Evolutionary conservation across 2,888 invertebrate genomes (phyloP), one percentile per base, ranked within the genome.

Genomic region (Hemaris fuciformis): DNA sequence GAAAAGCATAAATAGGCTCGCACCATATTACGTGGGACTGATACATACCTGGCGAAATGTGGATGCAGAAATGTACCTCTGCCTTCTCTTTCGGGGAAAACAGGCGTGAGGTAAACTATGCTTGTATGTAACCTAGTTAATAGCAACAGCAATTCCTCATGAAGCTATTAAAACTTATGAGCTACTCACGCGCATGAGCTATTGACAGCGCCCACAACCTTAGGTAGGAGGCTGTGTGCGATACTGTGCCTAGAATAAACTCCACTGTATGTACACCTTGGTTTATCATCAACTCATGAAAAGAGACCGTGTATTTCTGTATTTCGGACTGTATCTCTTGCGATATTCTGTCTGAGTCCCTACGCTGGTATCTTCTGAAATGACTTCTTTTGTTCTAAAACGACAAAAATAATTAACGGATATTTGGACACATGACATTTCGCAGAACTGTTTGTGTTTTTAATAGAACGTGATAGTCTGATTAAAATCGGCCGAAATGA

Each of bases 211-310:
- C 98, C 98, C 98, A 98, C 4, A 98, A 93, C 69, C 98, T 95
- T 22, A 98, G 93, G 80, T 98, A 98, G 0, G 97, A 98, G 0
- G 98, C 98, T 0, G 98, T 98, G 80, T 98, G 97, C 0, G 98
- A 98, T 57, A 98, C 94, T 23, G 97, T 97, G 66, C 97, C 97
- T 38, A 98, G 92, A 18, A 97, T 96, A 77, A 95, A 98, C 87
- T 98, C 98, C 60, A 98, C 97, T 0, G 98, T 98, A 77, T 97
- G 97, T 62, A 98, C 97, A 0, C 94, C 94, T 80, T 97, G 97
- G 74, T 96, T 94, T 62, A 98, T 96, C 90, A 97, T 94, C 59
- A 97, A 80, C 72, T 98, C 98, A 0, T 94, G 89, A 70, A 96
- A 94, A 0, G 94, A 1, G 0, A 65, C 42, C 0, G 72, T 63